Base-by-base conservation (phyloP, 2,888 invertebrate species). In the Erynnis tages region DNA sequence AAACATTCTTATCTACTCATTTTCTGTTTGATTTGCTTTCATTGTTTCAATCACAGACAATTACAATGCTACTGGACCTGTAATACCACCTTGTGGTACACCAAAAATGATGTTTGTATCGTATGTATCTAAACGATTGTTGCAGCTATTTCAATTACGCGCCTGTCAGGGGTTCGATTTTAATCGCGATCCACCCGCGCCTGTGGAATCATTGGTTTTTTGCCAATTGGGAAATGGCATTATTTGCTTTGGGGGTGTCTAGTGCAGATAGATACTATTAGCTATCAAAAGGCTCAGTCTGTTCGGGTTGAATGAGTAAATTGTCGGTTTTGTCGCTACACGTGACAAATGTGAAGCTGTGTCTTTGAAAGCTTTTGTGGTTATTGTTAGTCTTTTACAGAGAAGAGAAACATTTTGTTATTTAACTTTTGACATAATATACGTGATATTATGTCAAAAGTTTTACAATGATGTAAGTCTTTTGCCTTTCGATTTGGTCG, bases 61-160 rank as follows among this genome's bases (percentile, higher is more conserved):
- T n/a, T n/a, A n/a, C n/a, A n/a, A n/a, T n/a, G n/a, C n/a, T n/a
- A n/a, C n/a, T n/a, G n/a, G n/a, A n/a, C n/a, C 5, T 4, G 21
- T 4, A 21, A 4, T 2, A 1, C 35, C 8, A 4, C 41, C 41
- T 29, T 41, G 25, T 10, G 27, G 13, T 11, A 40, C 40, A 6
- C 16, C 10, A 16, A 41, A 40, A 40, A 4, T 29, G 11, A 11
- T 29, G 2, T 0, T 8, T 13, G 11, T 11, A 16, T 1, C 21
- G 11, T n/a, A n/a, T 25, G 46, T 35, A 46, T 27, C 25, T 16
- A 16, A 27, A 14, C 35, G 46, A 59, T 61, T 60, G 59, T 57
- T 44, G 55, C 37, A 43, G 49, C 52, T 44, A 53, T 60, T 62
- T 58, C 60, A 61, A 63, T 62, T 61, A 63, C 56, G 59, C 56